Percentiles rank a stretch among this genome's conserved stretches.
Evolutionary conservation across 2,113 vertebrate species (phyloP).

Genomic region (Trematocara macrostoma): DNA sequence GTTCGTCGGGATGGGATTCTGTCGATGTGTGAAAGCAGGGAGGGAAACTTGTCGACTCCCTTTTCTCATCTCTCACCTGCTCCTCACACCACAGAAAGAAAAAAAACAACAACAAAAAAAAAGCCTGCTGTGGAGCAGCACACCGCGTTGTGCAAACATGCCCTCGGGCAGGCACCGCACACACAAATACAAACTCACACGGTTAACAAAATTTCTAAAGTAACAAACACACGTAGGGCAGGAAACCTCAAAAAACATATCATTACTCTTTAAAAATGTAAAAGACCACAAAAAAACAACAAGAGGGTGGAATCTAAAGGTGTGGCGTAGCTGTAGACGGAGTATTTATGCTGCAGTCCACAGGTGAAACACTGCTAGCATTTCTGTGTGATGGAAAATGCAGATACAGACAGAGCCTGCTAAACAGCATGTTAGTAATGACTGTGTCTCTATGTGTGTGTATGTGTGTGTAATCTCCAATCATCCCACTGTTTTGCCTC

Average conservation of each 20-base stretch:
- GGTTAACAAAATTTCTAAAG: background rate
- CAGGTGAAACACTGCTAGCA: background rate
- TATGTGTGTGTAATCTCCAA: background rate
- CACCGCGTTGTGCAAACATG: conserved; percentile 35
- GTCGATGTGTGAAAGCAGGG: background rate
- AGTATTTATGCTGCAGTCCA: background rate
- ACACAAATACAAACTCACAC: background rate
- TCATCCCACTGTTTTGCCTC: conserved; percentile 1
- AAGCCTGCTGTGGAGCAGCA: conserved; percentile 39
- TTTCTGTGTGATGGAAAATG: conserved; percentile 23
- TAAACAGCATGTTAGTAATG: conserved; percentile 30
- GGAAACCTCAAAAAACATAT: background rate
- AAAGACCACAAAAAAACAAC: background rate
- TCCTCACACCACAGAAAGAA: conserved; percentile 29
- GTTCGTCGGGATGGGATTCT: background rate
- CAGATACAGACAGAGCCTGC: background rate
- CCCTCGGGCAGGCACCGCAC: conserved; percentile 40
- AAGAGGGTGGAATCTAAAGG: background rate
- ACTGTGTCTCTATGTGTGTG: conserved; percentile 22
- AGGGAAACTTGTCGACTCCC: conserved; percentile 27
- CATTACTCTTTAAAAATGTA: background rate
- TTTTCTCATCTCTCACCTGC: conserved; percentile 50
- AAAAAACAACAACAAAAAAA: background rate
- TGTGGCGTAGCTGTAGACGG: background rate
- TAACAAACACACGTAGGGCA: background rate